Conservation (phyloP, 2,888 invertebrate species). For the Morpho helenor region DNA sequence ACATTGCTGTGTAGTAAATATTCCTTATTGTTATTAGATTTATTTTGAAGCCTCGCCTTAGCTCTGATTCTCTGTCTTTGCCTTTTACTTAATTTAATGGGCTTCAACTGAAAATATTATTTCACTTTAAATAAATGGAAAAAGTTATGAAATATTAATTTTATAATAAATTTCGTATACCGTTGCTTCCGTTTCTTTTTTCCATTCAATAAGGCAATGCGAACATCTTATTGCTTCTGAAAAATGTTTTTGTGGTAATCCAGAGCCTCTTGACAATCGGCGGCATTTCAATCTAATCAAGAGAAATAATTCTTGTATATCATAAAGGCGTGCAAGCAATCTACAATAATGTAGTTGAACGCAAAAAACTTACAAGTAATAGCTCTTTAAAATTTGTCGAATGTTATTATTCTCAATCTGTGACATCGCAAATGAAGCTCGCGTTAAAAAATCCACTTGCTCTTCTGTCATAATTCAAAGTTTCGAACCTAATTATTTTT, state of each 20-base stretch:
- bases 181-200: slow-evolving; percentile 38
- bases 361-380: slow-evolving; percentile 56
- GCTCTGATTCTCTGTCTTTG: slow-evolving; percentile 44
- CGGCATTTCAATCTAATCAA: slow-evolving; percentile 49
- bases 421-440: slow-evolving; percentile 43
- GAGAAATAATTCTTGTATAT: no score
- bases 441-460: slow-evolving; percentile 50
- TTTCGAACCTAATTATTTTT: no score
- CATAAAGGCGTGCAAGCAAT: no score
- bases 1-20: slow-evolving; percentile 45
- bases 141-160: background rate
- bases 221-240: slow-evolving; percentile 51
- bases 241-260: slow-evolving; percentile 56
- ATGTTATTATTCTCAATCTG: slow-evolving; percentile 31
- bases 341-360: background rate
- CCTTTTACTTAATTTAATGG: slow-evolving; percentile 45
- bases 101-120: slow-evolving; percentile 41
- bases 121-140: background rate
- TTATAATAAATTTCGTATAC: slow-evolving; percentile 34
- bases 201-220: slow-evolving; percentile 59
- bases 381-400: slow-evolving; percentile 49
- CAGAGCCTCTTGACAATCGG: slow-evolving; percentile 46
- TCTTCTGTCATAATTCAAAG: slow-evolving; percentile 32
- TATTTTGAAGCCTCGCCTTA: slow-evolving; percentile 27
- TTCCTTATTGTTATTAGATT: slow-evolving; percentile 27